phyloP scores from a whole-genome alignment of 2,888 invertebrate species.

The Epirrhoe tristata region DNA sequence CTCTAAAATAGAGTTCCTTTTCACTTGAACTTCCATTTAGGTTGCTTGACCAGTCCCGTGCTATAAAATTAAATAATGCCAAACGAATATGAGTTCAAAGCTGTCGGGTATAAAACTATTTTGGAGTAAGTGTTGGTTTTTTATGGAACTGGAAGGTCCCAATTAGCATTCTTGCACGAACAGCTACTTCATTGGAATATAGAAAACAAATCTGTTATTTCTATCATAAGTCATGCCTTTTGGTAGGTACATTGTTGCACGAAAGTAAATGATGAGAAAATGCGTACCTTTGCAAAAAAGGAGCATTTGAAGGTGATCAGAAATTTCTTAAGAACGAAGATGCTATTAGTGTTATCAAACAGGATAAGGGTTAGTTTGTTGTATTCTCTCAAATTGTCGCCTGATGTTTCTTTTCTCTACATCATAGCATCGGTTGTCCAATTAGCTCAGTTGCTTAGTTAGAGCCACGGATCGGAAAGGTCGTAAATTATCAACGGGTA shows the following conservation, averaged over 20 bases:
- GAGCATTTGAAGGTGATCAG: not conserved
- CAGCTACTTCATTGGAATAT: conserved; percentile 52
- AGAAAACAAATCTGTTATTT: conserved; percentile 50
- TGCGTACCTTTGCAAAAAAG: conserved; percentile 4
- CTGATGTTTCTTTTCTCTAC: too few relatives aligned
- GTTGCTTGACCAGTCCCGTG: conserved; percentile 47
- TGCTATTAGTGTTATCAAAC: too few relatives aligned
- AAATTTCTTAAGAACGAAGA: conserved; percentile 8
- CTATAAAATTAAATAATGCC: conserved; percentile 29
- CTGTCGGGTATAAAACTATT: conserved; percentile 40
- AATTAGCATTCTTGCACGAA: conserved; percentile 67
- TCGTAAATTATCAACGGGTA: too few relatives aligned
- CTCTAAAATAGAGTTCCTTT: conserved; percentile 49
- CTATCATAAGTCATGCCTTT: conserved; percentile 45
- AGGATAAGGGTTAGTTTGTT: too few relatives aligned
- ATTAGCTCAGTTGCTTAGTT: too few relatives aligned
- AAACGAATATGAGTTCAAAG: conserved; percentile 42
- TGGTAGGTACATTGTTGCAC: conserved; percentile 39
- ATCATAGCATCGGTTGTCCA: too few relatives aligned
- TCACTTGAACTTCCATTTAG: conserved; percentile 27
- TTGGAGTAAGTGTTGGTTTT: conserved; percentile 45
- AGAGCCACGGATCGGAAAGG: too few relatives aligned
- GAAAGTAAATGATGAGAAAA: conserved; percentile 37
- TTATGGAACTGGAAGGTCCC: conserved; percentile 58
- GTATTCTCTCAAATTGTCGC: too few relatives aligned